Evolutionary conservation across 2,888 invertebrate genomes (phyloP).

Genomic region (Cancer borealis): DNA sequence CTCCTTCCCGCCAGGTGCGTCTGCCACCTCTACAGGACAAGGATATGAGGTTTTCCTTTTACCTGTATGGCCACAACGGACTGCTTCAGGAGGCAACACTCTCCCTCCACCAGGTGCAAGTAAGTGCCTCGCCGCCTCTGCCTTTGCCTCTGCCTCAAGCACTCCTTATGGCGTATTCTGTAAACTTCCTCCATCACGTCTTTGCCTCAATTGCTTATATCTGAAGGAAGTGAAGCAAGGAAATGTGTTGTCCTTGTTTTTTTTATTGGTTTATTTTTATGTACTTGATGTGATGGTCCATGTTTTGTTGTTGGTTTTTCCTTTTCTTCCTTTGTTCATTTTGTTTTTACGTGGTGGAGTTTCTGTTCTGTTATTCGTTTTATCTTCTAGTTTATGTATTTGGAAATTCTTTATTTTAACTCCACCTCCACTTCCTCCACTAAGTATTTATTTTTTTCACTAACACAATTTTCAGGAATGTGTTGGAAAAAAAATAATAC

Average conservation of each 20-base stretch:
- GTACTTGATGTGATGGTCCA: neutral
- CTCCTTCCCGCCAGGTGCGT: neutral
- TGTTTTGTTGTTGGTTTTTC: neutral
- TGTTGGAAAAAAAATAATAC: too few species aligned
- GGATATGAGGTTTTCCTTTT: neutral
- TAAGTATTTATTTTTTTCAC: too few species aligned
- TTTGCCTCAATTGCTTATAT: neutral
- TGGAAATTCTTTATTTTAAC: too few species aligned
- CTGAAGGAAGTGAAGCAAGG: neutral
- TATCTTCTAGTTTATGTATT: too few species aligned
- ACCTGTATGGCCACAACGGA: neutral
- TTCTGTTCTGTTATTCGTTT: too few species aligned
- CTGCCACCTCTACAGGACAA: neutral
- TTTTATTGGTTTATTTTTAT: neutral
- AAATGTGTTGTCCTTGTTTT: neutral
- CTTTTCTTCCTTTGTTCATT: neutral
- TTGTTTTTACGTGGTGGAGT: too few species aligned
- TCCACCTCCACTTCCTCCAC: too few species aligned
- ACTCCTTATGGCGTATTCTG: neutral
- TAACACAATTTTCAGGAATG: too few species aligned
- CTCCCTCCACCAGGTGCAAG: constrained; percentile 7
- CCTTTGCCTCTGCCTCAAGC: neutral
- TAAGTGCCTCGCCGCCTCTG: neutral
- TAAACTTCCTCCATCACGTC: neutral
- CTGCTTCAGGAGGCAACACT: neutral